Percentiles rank a stretch among this genome's conserved stretches.
Conservation (phyloP, 2,113 vertebrate species). For the Struthidea cinerea region DNA sequence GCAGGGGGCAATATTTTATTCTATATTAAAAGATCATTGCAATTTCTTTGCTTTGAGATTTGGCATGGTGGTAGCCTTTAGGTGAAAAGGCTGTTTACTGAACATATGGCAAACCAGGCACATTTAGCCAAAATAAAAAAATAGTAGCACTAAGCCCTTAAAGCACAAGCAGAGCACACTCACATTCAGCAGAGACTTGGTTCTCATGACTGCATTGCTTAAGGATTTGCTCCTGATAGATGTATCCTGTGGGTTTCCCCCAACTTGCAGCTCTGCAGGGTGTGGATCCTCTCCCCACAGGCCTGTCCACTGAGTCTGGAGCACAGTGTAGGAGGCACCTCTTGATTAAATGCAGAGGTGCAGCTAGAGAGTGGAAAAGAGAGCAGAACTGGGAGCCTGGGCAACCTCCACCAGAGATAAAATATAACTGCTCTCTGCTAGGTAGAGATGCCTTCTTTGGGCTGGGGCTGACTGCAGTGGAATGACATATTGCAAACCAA, state of each 20-base stretch:
- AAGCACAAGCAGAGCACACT: not conserved
- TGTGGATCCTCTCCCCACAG: not conserved
- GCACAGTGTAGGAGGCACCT: rapidly evolving
- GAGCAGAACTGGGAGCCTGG: not conserved
- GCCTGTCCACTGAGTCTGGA: rapidly evolving
- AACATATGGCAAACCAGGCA: slow-evolving; percentile 43
- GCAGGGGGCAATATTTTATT: not conserved
- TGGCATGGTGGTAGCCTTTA: not conserved
- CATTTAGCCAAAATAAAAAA: slow-evolving; percentile 33
- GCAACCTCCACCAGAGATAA: not conserved
- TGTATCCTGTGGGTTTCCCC: not conserved
- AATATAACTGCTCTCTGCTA: not conserved
- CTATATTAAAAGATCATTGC: not conserved
- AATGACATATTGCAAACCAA: not conserved
- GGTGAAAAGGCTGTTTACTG: slow-evolving; percentile 30
- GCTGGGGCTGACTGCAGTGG: not conserved
- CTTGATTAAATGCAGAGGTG: not conserved
- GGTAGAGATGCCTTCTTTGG: not conserved
- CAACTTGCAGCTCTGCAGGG: not conserved
- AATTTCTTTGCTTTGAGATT: slow-evolving; percentile 8
- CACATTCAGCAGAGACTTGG: not conserved
- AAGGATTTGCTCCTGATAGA: not conserved
- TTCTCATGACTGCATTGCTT: not conserved
- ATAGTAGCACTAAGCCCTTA: not conserved
- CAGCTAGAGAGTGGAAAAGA: not conserved